Evolutionary conservation across 2,797 vertebrate species (phyloP).

Genomic region (Staurois parvus): DNA sequence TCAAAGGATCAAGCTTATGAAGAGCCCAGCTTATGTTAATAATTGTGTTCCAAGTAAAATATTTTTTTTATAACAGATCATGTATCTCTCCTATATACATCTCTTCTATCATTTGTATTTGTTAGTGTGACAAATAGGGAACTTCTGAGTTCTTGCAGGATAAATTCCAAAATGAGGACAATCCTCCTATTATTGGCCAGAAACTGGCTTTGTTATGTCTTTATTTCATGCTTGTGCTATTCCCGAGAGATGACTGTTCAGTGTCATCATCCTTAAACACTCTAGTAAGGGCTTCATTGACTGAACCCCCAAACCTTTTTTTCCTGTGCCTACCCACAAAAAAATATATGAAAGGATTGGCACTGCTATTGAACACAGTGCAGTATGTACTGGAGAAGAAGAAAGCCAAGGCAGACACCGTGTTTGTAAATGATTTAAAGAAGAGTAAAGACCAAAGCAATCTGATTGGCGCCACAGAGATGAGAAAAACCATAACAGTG

Average conservation of each 20-base stretch:
- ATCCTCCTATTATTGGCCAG: neutral
- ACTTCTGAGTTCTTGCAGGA: neutral
- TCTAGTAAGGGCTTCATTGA: conserved; percentile 61
- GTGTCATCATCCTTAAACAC: conserved; percentile 65
- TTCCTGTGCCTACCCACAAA: conserved; percentile 64
- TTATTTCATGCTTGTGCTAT: conserved; percentile 3
- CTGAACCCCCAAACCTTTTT: conserved; percentile 10
- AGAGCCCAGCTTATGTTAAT: neutral
- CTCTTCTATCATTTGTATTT: no score
- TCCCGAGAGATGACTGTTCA: conserved; percentile 36
- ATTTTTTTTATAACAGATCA: neutral
- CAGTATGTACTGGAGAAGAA: conserved; percentile 67
- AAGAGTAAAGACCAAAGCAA: conserved; percentile 58
- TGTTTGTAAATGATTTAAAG: conserved; percentile 65
- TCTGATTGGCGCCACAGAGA: conserved; percentile 63
- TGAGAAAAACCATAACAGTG: conserved; percentile 63
- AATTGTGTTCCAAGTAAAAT: neutral
- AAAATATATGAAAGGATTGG: conserved; percentile 67
- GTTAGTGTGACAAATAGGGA: neutral
- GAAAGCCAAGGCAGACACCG: conserved; percentile 66
- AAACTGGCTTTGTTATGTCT: neutral
- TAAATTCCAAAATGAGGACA: neutral
- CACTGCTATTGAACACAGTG: conserved; percentile 64
- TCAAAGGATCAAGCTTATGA: neutral
- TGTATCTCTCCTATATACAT: neutral